Conservation (phyloP, 2,888 invertebrate genomes). For the Agonopterix subpropinquella region DNA sequence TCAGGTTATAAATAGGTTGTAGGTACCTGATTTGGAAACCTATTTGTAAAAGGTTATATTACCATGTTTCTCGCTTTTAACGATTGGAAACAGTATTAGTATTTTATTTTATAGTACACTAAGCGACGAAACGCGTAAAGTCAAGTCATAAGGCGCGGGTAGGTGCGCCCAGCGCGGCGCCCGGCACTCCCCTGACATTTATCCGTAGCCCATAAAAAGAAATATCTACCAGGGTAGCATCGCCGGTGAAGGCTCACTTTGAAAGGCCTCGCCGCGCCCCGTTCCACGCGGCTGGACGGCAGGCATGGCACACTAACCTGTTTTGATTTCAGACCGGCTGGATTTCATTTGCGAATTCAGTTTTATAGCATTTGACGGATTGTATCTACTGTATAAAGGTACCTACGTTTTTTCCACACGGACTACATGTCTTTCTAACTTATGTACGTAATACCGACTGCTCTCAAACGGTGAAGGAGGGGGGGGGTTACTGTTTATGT, state of each 20-base stretch:
- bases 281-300: constrained; percentile 27
- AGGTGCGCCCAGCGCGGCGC: constrained; percentile 29
- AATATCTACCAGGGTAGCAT: constrained; percentile 68
- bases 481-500: too few species aligned
- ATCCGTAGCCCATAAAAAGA: constrained; percentile 71
- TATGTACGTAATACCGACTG: too few species aligned
- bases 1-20: too few species aligned
- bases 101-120: constrained; percentile 18
- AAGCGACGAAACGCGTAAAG: constrained; percentile 28
- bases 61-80: constrained; percentile 10
- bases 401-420: too few species aligned
- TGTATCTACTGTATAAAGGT: too few species aligned
- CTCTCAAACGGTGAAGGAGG: too few species aligned
- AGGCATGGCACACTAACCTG: constrained; percentile 55
- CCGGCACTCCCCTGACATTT: constrained; percentile 70
- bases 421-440: too few species aligned
- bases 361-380: not conserved
- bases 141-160: constrained; percentile 40
- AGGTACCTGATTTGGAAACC: too few species aligned
- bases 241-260: constrained; percentile 41
- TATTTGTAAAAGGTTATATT: too few species aligned
- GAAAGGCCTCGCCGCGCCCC: constrained; percentile 66
- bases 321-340: constrained; percentile 19
- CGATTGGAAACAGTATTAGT: constrained; percentile 18
- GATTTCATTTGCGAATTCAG: not conserved